These are phyloP conservation scores for Crotalus tigris DNA, from an alignment of 2,113 vertebrate species.

Conservation along the genomic window DNA sequence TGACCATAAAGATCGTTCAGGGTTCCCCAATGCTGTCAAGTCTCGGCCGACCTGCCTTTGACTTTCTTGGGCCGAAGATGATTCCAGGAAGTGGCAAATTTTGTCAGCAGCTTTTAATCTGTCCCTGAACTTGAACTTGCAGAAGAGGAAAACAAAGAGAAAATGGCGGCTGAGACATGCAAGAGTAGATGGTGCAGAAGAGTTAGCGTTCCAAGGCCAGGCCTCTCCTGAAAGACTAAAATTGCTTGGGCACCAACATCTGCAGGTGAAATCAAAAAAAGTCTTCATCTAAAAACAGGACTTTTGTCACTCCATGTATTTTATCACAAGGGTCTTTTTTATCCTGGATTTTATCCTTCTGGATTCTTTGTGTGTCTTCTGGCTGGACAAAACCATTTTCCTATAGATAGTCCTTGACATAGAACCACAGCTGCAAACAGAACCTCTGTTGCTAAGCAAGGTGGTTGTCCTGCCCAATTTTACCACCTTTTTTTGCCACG, in stretches of 20 bases:
- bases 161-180: background rate
- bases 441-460: too few species aligned
- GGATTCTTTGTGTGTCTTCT: background rate
- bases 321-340: background rate
- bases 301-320: background rate
- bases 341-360: background rate
- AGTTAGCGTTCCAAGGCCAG: background rate
- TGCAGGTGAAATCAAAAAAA: background rate
- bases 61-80: slow-evolving; percentile 46
- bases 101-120: slow-evolving; percentile 37
- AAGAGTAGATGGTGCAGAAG: background rate
- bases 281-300: background rate
- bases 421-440: too few species aligned
- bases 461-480: too few species aligned
- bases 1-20: slow-evolving; percentile 22
- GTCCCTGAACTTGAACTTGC: slow-evolving; percentile 33
- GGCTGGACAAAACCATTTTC: background rate
- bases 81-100: slow-evolving; percentile 40
- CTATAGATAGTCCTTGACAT: background rate
- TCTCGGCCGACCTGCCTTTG: slow-evolving; percentile 41
- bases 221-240: background rate
- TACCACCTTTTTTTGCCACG: too few species aligned
- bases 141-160: background rate
- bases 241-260: background rate
- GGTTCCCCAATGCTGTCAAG: background rate